Conservation (phyloP, 2,797 vertebrate species). For the Tarsius wallacei region DNA sequence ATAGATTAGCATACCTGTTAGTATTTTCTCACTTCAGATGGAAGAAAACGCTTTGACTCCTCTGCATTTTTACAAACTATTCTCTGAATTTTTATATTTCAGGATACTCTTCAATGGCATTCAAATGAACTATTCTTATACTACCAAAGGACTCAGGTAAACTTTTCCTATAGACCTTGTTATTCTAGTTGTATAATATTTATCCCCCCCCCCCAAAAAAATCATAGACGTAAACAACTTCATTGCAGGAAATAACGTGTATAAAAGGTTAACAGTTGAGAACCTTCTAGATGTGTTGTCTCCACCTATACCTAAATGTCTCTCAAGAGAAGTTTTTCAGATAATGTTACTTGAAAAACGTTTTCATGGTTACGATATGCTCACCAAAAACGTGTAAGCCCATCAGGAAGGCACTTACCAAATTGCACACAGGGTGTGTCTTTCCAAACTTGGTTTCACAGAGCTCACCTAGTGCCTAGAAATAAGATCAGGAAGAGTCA, state of each 20-base stretch:
- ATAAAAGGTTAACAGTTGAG: neutral
- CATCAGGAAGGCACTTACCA: constrained; percentile 91
- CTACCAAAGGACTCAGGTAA: neutral
- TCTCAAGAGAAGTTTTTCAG: neutral
- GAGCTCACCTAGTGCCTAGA: constrained; percentile 97
- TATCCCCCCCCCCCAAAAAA: neutral
- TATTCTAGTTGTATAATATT: neutral
- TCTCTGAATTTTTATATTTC: neutral
- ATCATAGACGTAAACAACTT: neutral
- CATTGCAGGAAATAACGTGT: rapidly evolving
- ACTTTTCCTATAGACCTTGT: neutral
- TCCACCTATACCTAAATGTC: neutral
- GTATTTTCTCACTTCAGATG: neutral
- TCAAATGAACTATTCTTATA: neutral
- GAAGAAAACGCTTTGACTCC: neutral
- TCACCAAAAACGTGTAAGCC: neutral
- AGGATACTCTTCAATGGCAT: neutral
- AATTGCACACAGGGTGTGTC: constrained; percentile 97
- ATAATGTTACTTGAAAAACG: neutral
- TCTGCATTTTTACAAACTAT: neutral
- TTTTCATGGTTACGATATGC: rapidly evolving
- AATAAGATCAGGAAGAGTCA: constrained; percentile 76
- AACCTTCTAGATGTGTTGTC: neutral
- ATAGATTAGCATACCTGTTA: rapidly evolving
- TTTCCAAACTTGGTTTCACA: constrained; percentile 99